Conservation (phyloP, 2,888 invertebrate species). For the Cataglyphis rosenhaueri region DNA sequence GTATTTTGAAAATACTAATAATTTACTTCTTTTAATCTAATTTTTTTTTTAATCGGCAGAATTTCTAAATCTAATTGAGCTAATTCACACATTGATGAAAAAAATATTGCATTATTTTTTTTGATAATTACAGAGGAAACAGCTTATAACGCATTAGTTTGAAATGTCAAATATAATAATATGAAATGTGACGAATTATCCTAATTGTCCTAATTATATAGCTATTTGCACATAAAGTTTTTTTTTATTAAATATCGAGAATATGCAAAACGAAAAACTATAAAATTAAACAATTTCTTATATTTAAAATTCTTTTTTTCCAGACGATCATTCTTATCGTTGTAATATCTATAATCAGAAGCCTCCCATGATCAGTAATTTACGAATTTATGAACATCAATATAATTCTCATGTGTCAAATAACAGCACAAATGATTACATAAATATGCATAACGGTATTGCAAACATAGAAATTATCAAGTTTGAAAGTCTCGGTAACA, state of each 20-base stretch:
- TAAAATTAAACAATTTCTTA: slow-evolving; percentile 21
- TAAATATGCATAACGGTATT: slow-evolving; percentile 40
- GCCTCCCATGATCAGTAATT: slow-evolving; percentile 76
- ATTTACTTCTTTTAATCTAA: slow-evolving; percentile 7
- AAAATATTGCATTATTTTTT: neutral
- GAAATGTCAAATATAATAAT: neutral
- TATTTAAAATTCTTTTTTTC: slow-evolving; percentile 84
- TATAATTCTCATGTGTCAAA: slow-evolving; percentile 59
- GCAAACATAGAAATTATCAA: slow-evolving; percentile 36
- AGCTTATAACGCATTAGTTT: neutral
- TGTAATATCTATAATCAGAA: slow-evolving; percentile 77
- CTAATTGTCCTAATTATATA: neutral
- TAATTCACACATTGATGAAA: neutral
- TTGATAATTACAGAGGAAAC: neutral
- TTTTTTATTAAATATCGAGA: neutral
- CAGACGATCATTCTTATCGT: slow-evolving; percentile 77
- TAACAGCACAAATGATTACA: slow-evolving; percentile 24
- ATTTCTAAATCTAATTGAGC: neutral
- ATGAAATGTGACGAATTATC: neutral
- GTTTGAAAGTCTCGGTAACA: slow-evolving; percentile 51
- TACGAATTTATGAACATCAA: slow-evolving; percentile 74
- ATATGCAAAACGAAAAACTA: neutral
- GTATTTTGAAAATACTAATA: neutral
- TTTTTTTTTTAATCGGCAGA: neutral
- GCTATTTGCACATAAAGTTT: neutral